Conservation (phyloP, 2,113 vertebrate species). For the Sarotherodon lohbergeri region DNA sequence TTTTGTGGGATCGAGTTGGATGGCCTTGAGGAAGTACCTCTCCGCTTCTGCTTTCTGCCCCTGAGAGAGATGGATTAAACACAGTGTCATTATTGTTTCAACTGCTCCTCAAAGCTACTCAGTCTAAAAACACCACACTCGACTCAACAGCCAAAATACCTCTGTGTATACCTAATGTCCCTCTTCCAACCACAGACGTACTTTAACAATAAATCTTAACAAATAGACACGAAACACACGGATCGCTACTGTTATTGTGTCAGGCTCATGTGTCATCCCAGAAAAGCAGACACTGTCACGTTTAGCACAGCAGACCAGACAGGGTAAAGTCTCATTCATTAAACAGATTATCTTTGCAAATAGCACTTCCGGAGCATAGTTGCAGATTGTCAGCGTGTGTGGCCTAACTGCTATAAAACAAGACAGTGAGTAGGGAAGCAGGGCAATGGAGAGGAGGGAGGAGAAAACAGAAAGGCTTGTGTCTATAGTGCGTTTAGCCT, state of each 20-base stretch:
- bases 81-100: constrained; percentile 37
- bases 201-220: constrained; percentile 56
- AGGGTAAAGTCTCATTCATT: constrained; percentile 29
- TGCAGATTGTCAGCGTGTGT: constrained; percentile 30
- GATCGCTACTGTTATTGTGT: constrained; percentile 21
- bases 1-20: constrained; percentile 94
- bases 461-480: not conserved
- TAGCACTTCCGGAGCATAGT: constrained; percentile 36
- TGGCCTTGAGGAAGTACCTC: constrained; percentile 92
- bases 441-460: not conserved
- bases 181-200: constrained; percentile 34
- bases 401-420: constrained; percentile 4
- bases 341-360: constrained; percentile 50
- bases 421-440: not conserved
- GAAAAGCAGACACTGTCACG: constrained; percentile 24
- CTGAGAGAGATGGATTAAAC: constrained; percentile 70
- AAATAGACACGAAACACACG: constrained; percentile 37
- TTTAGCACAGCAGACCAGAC: not conserved
- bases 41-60: constrained; percentile 93
- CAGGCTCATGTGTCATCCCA: constrained; percentile 30
- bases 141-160: constrained; percentile 23
- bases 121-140: constrained; percentile 32
- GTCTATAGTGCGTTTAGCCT: not conserved
- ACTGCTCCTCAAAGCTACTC: constrained; percentile 15
- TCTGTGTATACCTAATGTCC: constrained; percentile 16